Base-by-base conservation (phyloP, 2,888 invertebrate species). In the Drosophila meridionalis region DNA sequence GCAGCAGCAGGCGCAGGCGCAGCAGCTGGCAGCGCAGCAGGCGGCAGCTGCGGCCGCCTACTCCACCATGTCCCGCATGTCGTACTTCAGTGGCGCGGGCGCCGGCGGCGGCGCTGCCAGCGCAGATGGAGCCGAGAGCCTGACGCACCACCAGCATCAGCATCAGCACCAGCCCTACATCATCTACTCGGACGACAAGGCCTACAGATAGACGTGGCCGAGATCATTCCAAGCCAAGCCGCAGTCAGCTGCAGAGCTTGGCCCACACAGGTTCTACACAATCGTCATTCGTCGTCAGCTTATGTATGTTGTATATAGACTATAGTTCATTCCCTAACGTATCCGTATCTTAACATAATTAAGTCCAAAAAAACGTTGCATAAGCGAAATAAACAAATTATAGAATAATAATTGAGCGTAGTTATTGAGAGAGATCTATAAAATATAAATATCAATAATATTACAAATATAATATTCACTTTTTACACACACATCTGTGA, bases 31-130 rank as follows among this genome's bases (percentile, higher is more conserved):
- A 11, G 87, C 87, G 1, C 78, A 78, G 9, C 81, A 80, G 30
- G 78, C 78, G 4, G 78, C 81, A 1, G 78, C 78, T 0, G 83
- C 82, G 4, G 84, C 94, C 91, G 92, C 95, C 87, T 94, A 96
- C 93, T 93, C 96, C 82, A 93, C 95, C 11, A 94, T 96, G 94
- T 94, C 96, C 84, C 87, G 96, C 92, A 91, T 94, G 83, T 94
- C 95, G 5, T 95, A 94, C 81, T 94, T 94, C 88, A 92, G 93
- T 12, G 92, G 92, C 5, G 84, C 64, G 93, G 93, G 67, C 2
- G 70, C 77, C 61, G 43, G 76, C 1, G 56, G 76, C 0, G 56
- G 56, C 2, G 40, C 56, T 9, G 56, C 42, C 94, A 94, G 78
- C 95, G 90, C 69, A 11, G 82, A 81, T 88, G 83, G 83, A 70